These are phyloP conservation scores for Dipodomys stephensi DNA, from an alignment of 2,113 vertebrate genomes.

Conservation along the genomic window DNA sequence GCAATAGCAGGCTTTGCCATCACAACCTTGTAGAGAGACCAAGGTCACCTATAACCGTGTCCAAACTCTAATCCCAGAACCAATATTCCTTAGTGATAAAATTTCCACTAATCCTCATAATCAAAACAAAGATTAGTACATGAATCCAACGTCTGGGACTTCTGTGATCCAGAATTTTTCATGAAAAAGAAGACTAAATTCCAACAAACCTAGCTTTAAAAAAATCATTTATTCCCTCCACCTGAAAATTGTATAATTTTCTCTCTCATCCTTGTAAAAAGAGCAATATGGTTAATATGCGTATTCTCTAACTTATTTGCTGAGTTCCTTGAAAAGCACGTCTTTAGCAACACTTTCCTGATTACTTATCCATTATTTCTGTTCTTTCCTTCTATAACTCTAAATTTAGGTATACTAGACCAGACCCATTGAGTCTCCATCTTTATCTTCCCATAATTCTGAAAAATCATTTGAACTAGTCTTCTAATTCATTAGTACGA, in stretches of 20 bases:
- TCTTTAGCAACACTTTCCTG: constrained; percentile 5
- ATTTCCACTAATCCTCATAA: not conserved
- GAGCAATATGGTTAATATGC: not conserved
- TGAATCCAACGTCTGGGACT: constrained; percentile 15
- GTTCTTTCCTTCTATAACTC: constrained; percentile 2
- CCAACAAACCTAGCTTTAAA: constrained; percentile 4
- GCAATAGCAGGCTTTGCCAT: not conserved
- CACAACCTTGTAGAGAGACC: not conserved
- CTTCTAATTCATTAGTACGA: constrained; percentile 7
- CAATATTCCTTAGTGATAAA: not conserved
- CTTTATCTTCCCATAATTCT: constrained; percentile 11
- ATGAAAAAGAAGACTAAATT: constrained; percentile 7
- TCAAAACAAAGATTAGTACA: not conserved
- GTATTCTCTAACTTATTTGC: constrained; percentile 1
- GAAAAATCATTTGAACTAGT: constrained; percentile 37
- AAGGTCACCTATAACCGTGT: not conserved
- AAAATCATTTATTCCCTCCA: not conserved
- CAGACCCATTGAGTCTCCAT: not conserved
- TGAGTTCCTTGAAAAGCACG: constrained; percentile 9
- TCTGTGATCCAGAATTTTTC: constrained; percentile 22
- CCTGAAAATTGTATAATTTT: not conserved
- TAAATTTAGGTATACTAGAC: not conserved
- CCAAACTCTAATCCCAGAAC: not conserved
- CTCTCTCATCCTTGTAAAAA: not conserved
- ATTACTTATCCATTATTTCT: not conserved